Base-by-base conservation (phyloP, 64 coral and sea anemone genomes). In the Actinia tenebrosa region DNA sequence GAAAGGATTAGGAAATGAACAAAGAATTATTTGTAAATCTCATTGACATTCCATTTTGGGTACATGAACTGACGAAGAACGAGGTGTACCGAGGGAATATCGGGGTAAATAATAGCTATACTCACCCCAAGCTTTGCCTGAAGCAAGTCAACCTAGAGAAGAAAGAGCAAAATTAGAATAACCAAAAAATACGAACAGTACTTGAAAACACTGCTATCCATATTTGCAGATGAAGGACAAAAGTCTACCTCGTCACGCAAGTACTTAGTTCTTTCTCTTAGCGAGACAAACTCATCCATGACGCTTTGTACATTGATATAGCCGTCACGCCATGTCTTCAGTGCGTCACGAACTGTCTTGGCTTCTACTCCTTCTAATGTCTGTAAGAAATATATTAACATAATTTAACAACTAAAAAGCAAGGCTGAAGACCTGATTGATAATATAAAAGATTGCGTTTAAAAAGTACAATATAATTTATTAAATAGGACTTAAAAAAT, bases 271-370 rank as follows among this genome's bases (percentile, higher is more conserved):
- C 97, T 90, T 82, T 99, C 97, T 60, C 86, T 80, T 81, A 99
- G 84, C 53, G 88, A 90, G 47, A 88, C 91, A 91, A 95, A 99
- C 82, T 99, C 97, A 62, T 99, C 97, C 93, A 99, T 93, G 53
- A 99, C 86, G 43, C 61, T 82, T 81, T 99, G 91, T 20, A 99
- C 93, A 77, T 99, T 88, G 42, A 99, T 90, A 77, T 93, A 99
- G 59, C 92, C 94, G 77, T 92, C 89, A 59, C 86, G 86, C 97
- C 97, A 99, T n/a, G 87, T 87, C 58, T 86, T 93, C 8, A 99
- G 86, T 13, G 88, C 91, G 9, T 99, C 90, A 44, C 97, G 86
- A 22, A 99, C 93, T 53, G 97, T 87, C 64, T n/a, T 58, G 10
- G 97, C 97, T 54, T 99, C 97, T 44, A 93, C 83, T 68, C 93